Conservation (phyloP, 2,797 vertebrate species). For the Mormyrus proboscirostris region DNA sequence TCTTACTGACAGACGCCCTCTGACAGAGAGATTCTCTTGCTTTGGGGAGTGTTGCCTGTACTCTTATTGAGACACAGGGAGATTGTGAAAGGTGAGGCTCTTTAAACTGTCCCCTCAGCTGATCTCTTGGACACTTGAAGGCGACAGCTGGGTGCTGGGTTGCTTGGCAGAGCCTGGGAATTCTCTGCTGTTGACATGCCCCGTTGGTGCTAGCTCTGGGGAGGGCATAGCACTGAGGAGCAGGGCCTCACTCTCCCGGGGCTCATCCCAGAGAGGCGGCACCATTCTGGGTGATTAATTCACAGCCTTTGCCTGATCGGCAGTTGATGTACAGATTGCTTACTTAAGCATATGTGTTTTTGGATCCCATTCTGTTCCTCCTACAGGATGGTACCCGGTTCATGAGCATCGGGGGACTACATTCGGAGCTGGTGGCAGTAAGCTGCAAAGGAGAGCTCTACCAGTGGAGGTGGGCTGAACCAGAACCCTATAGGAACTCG, state of each 20-base stretch:
- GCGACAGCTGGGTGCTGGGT: not conserved
- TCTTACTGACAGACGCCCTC: not conserved
- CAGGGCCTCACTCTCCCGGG: not conserved
- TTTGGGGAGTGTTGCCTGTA: not conserved
- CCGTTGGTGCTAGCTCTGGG: not conserved
- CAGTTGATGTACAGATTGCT: not conserved
- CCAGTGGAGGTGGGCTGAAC: constrained; percentile 97
- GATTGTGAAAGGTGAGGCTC: not conserved
- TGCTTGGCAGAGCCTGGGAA: not conserved
- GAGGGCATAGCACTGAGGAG: not conserved
- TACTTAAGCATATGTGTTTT: not conserved
- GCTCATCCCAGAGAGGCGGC: not conserved
- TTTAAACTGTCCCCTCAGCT: not conserved
- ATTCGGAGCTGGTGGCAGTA: constrained; percentile 91
- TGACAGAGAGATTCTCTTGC: not conserved
- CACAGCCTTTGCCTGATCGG: not conserved
- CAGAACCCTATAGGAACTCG: constrained; percentile 90
- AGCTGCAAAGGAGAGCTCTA: constrained; percentile 96
- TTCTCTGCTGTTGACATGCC: not conserved
- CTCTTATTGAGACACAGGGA: not conserved
- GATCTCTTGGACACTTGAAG: not conserved
- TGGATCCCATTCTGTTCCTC: not conserved
- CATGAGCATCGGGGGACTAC: constrained; percentile 89
- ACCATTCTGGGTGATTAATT: not conserved
- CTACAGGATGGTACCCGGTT: constrained; percentile 90